phyloP scores from a whole-genome alignment of 1,140 invertebrate species.

The Hyles vespertilio region DNA sequence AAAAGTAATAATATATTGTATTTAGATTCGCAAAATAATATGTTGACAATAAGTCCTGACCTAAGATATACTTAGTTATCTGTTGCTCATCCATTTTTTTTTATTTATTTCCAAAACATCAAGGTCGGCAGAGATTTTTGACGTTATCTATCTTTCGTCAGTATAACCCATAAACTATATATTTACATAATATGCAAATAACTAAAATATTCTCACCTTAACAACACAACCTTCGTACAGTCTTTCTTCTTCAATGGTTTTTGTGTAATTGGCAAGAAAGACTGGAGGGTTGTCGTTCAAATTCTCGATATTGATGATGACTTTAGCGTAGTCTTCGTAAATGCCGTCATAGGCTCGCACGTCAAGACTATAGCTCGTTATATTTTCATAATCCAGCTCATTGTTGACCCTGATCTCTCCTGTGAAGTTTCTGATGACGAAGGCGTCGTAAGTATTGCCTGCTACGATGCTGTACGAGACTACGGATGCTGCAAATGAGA shows the following conservation, averaged over 20 bases:
- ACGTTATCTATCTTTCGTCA: too few relatives aligned
- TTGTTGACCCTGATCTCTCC: slow-evolving; percentile 87
- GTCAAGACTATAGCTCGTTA: slow-evolving; percentile 85
- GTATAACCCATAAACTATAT: too few relatives aligned
- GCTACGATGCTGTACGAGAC: slow-evolving; percentile 87
- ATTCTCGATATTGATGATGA: slow-evolving; percentile 87
- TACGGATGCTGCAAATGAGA: slow-evolving; percentile 78
- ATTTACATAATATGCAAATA: too few relatives aligned
- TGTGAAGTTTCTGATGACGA: slow-evolving; percentile 85
- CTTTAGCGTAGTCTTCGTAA: slow-evolving; percentile 84
- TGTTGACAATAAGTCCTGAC: too few relatives aligned
- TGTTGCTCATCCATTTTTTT: too few relatives aligned
- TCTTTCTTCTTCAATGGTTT: slow-evolving; percentile 83
- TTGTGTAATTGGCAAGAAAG: slow-evolving; percentile 82
- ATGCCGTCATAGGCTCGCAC: slow-evolving; percentile 87
- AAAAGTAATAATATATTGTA: too few relatives aligned
- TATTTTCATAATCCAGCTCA: slow-evolving; percentile 89
- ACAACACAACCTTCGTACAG: slow-evolving; percentile 80
- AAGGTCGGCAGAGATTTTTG: too few relatives aligned
- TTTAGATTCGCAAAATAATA: too few relatives aligned
- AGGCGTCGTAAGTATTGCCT: slow-evolving; percentile 87
- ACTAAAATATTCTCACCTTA: slow-evolving; percentile 46
- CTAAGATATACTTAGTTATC: too few relatives aligned
- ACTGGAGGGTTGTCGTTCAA: slow-evolving; percentile 90
- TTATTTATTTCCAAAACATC: too few relatives aligned